phyloP scores from a whole-genome alignment of 2,113 vertebrate genomes.

The Corythaeola cristata region DNA sequence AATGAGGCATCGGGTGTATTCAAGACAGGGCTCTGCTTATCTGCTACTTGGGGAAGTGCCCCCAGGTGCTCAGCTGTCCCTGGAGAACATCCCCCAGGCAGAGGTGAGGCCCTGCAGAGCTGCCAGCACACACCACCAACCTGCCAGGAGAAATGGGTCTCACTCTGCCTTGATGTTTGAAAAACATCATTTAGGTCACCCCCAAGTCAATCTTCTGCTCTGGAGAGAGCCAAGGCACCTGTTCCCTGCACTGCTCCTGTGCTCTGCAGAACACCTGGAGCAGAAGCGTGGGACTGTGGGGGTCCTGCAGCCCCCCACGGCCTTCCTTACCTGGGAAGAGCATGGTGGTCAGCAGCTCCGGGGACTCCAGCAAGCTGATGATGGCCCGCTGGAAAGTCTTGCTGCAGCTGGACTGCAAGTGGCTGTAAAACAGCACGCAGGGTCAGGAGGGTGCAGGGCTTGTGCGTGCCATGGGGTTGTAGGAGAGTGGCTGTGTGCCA shows the following conservation, averaged over 20 bases:
- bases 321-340: slow-evolving; percentile 85
- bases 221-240: neutral
- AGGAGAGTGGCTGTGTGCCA: fast-evolving
- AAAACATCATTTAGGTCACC: neutral
- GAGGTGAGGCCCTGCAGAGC: neutral
- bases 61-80: neutral
- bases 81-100: neutral
- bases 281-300: neutral
- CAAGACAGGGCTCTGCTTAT: neutral
- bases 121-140: neutral
- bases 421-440: slow-evolving; percentile 64
- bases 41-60: fast-evolving
- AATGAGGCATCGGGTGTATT: neutral
- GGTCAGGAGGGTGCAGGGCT: neutral
- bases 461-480: fast-evolving
- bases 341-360: slow-evolving; percentile 91
- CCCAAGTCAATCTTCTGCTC: neutral
- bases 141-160: fast-evolving
- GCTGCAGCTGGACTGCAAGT: slow-evolving; percentile 87
- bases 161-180: too few relatives aligned
- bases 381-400: slow-evolving; percentile 89
- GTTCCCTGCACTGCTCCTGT: neutral
- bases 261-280: neutral
- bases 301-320: fast-evolving
- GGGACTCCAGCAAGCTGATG: slow-evolving; percentile 86